phyloP scores from a whole-genome alignment of 2,797 vertebrate species.

The Eospalax fontanierii region DNA sequence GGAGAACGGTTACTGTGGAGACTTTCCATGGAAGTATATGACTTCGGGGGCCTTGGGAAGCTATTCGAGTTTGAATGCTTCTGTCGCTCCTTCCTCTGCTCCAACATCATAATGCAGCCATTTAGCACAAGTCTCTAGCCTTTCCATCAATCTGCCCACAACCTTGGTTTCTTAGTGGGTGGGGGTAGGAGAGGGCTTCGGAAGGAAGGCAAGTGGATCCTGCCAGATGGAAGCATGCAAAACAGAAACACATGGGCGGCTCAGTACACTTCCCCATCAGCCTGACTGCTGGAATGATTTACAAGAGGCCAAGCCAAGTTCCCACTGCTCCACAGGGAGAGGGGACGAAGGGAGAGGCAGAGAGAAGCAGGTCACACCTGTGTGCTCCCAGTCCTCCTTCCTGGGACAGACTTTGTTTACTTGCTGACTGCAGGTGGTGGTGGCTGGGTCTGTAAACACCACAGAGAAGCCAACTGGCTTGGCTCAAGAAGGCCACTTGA shows the following conservation, averaged over 20 bases:
- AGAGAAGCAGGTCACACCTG: constrained; percentile 81
- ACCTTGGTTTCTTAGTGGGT: constrained; percentile 27
- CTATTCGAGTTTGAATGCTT: background rate
- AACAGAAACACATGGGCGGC: constrained; percentile 59
- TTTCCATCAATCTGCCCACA: constrained; percentile 44
- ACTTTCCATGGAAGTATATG: constrained; percentile 16
- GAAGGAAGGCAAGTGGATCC: background rate
- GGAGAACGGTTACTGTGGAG: constrained; percentile 31
- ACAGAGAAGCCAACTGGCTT: constrained; percentile 54
- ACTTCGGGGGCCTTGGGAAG: background rate
- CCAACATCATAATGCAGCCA: background rate
- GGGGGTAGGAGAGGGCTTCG: background rate
- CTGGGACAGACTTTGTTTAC: constrained; percentile 78
- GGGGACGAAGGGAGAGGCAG: constrained; percentile 10
- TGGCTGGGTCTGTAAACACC: constrained; percentile 83
- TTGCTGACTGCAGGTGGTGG: constrained; percentile 84
- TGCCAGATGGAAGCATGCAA: constrained; percentile 10
- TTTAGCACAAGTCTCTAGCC: constrained; percentile 5
- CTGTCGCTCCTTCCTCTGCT: constrained; percentile 23
- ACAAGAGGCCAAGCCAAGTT: constrained; percentile 68
- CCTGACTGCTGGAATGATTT: constrained; percentile 26
- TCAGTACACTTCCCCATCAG: constrained; percentile 29
- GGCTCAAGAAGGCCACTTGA: constrained; percentile 74
- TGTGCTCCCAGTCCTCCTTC: constrained; percentile 72
- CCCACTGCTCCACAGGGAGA: constrained; percentile 37